Evolutionary conservation across 1,140 invertebrate species (phyloP), one percentile per base, ranked within the genome.

Genomic region (Schlechtendalia chinensis): DNA sequence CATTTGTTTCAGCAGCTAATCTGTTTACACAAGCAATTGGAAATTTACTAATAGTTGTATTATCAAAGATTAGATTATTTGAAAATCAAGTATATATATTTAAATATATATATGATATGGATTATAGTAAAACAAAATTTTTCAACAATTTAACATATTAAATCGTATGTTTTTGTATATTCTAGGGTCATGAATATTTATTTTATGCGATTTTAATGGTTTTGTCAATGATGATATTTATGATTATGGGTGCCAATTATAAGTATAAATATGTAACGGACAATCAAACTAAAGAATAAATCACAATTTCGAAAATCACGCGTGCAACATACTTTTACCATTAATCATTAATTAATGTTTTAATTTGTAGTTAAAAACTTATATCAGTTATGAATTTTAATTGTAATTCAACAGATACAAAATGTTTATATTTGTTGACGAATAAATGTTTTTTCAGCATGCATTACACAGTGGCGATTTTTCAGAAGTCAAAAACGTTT

Each of bases 171-270:
- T 83, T 82, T n/a, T n/a, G n/a, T 84, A 39, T 39, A 8, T 89
- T 89, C 80, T 87, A 95, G 93, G 90, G 91, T 27, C 89, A 88
- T 45, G 94, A 97, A 85, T 96, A 96, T 85, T 92, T 96, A 87
- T 86, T 97, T 1, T 98, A 95, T 85, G 93, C 95, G 50, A 91
- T 88, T 1, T 86, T 97, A 1, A 96, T 98, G 94, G 85, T 91
- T 67, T 83, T 90, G 0, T 94, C 94, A 83, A 94, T 96, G 87
- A 56, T 93, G 0, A 84, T 96, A 24, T 97, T 98, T 84, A 89
- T 89, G 58, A 84, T 90, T 0, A 90, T 97, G 89, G 91, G 93
- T 1, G 87, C 88, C 81, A 87, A 87, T 77, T 94, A 94, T 83
- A 89, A 90, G 50, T 82, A 82, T 58, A 82, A 84, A 32, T 83